Conservation (phyloP, 1,140 invertebrate species). For the Neodiprion pinetum region DNA sequence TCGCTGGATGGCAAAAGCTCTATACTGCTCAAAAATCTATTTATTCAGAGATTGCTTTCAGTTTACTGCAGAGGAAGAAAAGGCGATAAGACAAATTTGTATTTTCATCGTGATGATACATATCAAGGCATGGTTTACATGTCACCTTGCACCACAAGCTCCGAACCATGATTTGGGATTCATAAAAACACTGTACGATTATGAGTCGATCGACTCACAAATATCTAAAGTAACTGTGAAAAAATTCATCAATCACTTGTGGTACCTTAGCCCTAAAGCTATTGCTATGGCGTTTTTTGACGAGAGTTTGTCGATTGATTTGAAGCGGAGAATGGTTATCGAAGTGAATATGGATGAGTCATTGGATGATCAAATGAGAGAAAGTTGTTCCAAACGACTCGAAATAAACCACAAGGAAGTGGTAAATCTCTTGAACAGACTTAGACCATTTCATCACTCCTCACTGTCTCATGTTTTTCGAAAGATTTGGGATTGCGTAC, state of each 20-base stretch:
- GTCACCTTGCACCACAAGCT: constrained; percentile 26
- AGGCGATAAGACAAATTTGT: constrained; percentile 34
- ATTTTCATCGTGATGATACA: constrained; percentile 30
- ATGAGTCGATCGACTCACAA: constrained; percentile 22
- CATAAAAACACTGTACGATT: constrained; percentile 30
- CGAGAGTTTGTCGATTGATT: constrained; percentile 21
- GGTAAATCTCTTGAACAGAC: constrained; percentile 11
- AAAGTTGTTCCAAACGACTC: constrained; percentile 1
- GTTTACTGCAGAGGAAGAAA: constrained; percentile 29
- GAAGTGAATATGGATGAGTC: constrained; percentile 17
- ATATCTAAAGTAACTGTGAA: constrained; percentile 27
- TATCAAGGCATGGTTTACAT: constrained; percentile 33
- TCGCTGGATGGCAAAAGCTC: constrained; percentile 49
- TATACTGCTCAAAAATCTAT: constrained; percentile 44
- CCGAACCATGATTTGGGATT: constrained; percentile 35
- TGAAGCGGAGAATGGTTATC: constrained; percentile 32
- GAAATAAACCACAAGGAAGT: no score
- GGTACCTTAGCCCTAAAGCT: constrained; percentile 31
- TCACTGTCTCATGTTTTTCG: constrained; percentile 25
- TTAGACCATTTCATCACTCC: constrained; percentile 19
- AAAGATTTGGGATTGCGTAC: constrained; percentile 21
- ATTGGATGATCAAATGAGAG: not conserved
- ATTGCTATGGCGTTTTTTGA: constrained; percentile 35
- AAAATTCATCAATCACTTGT: constrained; percentile 30
- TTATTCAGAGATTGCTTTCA: constrained; percentile 35